Evolutionary conservation across 2,888 invertebrate species (phyloP).

Genomic region (Harpagoxenus sublaevis): DNA sequence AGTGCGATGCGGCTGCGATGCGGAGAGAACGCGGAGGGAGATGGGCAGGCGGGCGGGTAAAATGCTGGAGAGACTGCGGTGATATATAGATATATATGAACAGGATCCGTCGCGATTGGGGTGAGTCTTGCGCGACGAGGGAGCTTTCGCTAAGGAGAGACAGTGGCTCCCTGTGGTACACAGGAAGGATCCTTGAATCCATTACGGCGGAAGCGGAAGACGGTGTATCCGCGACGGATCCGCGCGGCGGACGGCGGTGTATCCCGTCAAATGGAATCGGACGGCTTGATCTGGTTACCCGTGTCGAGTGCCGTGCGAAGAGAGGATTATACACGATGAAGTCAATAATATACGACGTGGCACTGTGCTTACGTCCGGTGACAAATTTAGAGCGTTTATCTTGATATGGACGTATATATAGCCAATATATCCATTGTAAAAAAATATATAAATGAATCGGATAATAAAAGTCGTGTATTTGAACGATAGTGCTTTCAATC

Average conservation of each 20-base stretch:
- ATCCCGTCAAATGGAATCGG: conserved; percentile 60
- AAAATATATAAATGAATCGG: background rate
- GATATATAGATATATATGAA: conserved; percentile 32
- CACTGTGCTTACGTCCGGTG: background rate
- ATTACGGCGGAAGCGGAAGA: conserved; percentile 50
- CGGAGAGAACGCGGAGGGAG: background rate
- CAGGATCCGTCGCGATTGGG: conserved; percentile 52
- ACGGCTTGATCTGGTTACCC: conserved; percentile 62
- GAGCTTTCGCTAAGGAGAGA: conserved; percentile 42
- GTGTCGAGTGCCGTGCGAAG: conserved; percentile 37
- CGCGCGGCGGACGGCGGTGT: conserved; percentile 47
- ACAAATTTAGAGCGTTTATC: conserved; percentile 11
- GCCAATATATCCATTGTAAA: background rate
- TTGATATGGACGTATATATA: background rate
- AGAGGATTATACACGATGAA: conserved; percentile 58
- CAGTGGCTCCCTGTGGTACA: conserved; percentile 49
- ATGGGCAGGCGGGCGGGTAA: background rate
- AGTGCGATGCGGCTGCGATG: background rate
- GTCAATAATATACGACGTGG: conserved; percentile 55
- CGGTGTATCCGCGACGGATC: conserved; percentile 31
- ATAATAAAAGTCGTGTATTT: background rate
- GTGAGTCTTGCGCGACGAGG: conserved; percentile 34
- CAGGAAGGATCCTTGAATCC: conserved; percentile 60
- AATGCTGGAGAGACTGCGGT: background rate
- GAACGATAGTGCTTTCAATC: background rate